Conservation (phyloP, 92 coral and sea anemone species). For the Phymanthus crucifer region DNA sequence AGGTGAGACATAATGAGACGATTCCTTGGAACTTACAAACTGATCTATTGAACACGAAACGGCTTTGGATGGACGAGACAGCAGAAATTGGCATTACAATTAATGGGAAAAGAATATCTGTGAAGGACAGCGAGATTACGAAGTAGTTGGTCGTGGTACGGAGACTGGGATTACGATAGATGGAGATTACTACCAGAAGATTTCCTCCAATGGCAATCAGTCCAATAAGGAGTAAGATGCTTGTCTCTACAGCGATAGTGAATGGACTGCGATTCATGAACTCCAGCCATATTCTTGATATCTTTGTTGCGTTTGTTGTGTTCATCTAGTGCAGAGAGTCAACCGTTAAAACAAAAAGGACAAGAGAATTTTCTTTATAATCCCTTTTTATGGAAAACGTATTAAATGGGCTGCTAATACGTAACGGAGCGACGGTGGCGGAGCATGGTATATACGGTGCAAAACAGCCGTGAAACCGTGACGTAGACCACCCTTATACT, state of each 20-base stretch:
- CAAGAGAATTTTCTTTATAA: too few species aligned
- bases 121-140: slow-evolving; percentile 5
- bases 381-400: too few species aligned
- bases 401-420: too few species aligned
- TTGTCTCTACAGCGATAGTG: not conserved
- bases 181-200: slow-evolving; percentile 8
- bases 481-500: too few species aligned
- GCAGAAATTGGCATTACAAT: slow-evolving; percentile 7
- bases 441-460: too few species aligned
- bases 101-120: slow-evolving; percentile 10
- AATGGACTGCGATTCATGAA: not conserved
- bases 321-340: not conserved
- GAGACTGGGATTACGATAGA: slow-evolving; percentile 10
- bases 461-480: too few species aligned
- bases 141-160: slow-evolving; percentile 14
- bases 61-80: not conserved
- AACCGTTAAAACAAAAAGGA: too few species aligned
- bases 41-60: not conserved
- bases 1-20: not conserved
- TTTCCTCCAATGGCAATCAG: slow-evolving; percentile 15
- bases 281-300: not conserved
- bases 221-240: too few species aligned
- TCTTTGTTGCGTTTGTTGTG: not conserved
- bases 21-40: slow-evolving; percentile 19
- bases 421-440: too few species aligned